Evolutionary conservation across 1,140 invertebrate genomes (phyloP).

Genomic region (Zeugodacus cucurbitae): DNA sequence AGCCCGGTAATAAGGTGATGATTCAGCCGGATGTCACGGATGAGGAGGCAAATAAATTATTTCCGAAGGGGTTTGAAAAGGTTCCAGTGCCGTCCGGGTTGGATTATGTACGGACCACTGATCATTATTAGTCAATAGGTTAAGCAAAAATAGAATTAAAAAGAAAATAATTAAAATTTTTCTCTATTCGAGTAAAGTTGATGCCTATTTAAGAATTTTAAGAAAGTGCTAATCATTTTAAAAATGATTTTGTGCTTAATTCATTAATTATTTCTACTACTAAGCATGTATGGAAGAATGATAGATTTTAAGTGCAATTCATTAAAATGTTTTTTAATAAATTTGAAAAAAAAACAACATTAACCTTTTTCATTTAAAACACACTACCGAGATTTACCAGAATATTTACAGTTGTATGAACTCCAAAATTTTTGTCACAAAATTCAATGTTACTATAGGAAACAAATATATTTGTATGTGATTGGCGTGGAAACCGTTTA

Average conservation of each 20-base stretch:
- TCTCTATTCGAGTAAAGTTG: not conserved
- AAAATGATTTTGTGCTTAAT: not conserved
- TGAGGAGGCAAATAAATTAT: slow-evolving; percentile 77
- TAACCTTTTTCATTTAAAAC: too few relatives aligned
- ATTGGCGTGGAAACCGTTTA: too few relatives aligned
- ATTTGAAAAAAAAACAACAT: too few relatives aligned
- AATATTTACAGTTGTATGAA: too few relatives aligned
- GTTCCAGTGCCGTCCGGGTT: slow-evolving; percentile 84
- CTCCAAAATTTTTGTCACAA: too few relatives aligned
- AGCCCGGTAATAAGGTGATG: slow-evolving; percentile 86
- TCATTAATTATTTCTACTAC: not conserved
- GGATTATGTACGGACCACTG: slow-evolving; percentile 82
- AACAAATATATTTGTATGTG: too few relatives aligned
- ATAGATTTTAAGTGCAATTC: not conserved
- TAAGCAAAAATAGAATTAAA: not conserved
- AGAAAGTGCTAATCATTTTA: not conserved
- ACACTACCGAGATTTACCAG: too few relatives aligned
- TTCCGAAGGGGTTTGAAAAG: slow-evolving; percentile 77
- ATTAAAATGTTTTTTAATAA: not conserved
- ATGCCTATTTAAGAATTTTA: not conserved
- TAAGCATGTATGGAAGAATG: not conserved
- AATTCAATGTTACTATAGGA: too few relatives aligned
- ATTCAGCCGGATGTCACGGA: slow-evolving; percentile 79
- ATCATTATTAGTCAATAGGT: slow-evolving; percentile 69
- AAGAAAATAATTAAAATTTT: not conserved